Base-by-base conservation (phyloP, 2,113 vertebrate genomes). In the Ailurus styani region DNA sequence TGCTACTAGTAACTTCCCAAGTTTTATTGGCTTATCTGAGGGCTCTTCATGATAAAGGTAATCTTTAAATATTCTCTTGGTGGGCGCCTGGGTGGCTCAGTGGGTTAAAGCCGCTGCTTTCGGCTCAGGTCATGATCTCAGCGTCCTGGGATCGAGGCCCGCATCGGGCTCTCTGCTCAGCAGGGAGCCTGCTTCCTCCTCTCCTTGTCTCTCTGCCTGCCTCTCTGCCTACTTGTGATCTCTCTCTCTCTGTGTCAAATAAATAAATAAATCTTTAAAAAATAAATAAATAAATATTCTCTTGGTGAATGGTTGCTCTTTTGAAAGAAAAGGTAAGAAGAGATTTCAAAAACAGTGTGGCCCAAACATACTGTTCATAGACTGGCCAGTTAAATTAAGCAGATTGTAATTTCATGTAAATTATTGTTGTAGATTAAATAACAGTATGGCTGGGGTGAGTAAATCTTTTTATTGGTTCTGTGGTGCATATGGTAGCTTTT, bases 201-300 rank as follows among this genome's bases (percentile, higher is more conserved):
- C n/a, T n/a, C n/a, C n/a, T n/a, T n/a, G n/a, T n/a, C n/a, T n/a
- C n/a, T n/a, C n/a, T n/a, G n/a, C n/a, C n/a, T n/a, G n/a, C n/a
- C n/a, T n/a, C n/a, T n/a, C n/a, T n/a, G n/a, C n/a, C n/a, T n/a
- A n/a, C n/a, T n/a, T n/a, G n/a, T n/a, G n/a, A n/a, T n/a, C n/a
- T n/a, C n/a, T n/a, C n/a, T n/a, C n/a, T n/a, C n/a, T n/a, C n/a
- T n/a, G n/a, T n/a, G n/a, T n/a, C n/a, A n/a, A n/a, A n/a, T n/a
- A n/a, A n/a, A n/a, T n/a, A n/a, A n/a, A n/a, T n/a, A n/a, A n/a
- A n/a, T n/a, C n/a, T n/a, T n/a, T n/a, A n/a, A n/a, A n/a, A n/a
- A n/a, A n/a, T n/a, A n/a, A n/a, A n/a, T n/a, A n/a, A n/a, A n/a
- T 89, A 45, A 88, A 79, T 87, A 25, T 23, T 97, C 66, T 81